Percentiles rank a stretch among this genome's conserved stretches.
These are phyloP conservation scores for Micrasema minimum DNA, from an alignment of 1,140 invertebrate species.

Conservation along the genomic window DNA sequence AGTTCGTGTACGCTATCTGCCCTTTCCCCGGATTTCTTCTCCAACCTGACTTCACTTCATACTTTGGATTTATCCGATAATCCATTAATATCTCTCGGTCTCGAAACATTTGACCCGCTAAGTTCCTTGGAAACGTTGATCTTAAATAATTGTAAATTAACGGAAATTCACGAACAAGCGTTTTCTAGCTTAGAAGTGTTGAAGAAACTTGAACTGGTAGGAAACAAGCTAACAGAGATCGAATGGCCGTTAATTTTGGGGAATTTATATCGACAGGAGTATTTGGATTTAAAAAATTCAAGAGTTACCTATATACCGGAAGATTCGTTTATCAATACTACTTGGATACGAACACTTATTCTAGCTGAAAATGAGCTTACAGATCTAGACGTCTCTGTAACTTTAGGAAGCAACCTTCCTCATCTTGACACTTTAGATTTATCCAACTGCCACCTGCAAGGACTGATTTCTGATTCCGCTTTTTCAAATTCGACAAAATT, in stretches of 20 bases:
- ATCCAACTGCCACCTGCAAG: conserved; percentile 75
- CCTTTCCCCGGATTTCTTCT: conserved; percentile 74
- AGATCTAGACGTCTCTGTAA: conserved; percentile 73
- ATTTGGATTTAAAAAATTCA: conserved; percentile 72
- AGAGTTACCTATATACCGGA: conserved; percentile 72
- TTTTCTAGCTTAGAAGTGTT: conserved; percentile 71
- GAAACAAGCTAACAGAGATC: conserved; percentile 69
- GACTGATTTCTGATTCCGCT: conserved; percentile 74
- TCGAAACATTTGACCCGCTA: conserved; percentile 71
- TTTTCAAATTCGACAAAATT: conserved; percentile 76
- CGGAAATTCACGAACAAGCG: conserved; percentile 66
- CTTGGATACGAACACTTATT: conserved; percentile 72
- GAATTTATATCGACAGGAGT: conserved; percentile 70
- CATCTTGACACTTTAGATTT: conserved; percentile 76
- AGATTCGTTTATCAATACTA: conserved; percentile 74
- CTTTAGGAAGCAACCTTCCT: conserved; percentile 73
- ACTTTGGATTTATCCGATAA: conserved; percentile 78
- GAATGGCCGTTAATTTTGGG: conserved; percentile 72
- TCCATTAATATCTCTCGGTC: conserved; percentile 69
- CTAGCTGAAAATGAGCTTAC: conserved; percentile 74
- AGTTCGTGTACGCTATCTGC: conserved; percentile 71
- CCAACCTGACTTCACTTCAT: conserved; percentile 73
- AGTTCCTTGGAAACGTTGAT: conserved; percentile 74
- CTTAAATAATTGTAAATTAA: conserved; percentile 74
- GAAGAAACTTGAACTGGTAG: conserved; percentile 72